phyloP scores from a whole-genome alignment of 2,888 invertebrate genomes.

The Melieria omissa region DNA sequence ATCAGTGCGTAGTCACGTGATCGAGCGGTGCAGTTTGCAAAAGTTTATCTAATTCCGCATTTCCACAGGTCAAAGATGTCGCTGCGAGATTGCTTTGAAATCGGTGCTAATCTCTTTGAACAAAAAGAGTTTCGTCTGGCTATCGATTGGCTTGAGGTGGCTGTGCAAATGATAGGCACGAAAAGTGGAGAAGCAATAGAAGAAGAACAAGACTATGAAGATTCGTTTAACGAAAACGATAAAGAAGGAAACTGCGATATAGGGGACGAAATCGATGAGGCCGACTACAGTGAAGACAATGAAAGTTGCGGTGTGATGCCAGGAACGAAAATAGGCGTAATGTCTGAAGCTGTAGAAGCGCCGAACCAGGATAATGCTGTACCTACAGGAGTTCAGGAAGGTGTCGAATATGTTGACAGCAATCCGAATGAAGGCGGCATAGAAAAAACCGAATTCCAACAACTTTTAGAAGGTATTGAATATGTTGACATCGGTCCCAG shows the following conservation, averaged over 20 bases:
- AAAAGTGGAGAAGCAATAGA: constrained; percentile 8
- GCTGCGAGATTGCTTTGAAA: constrained; percentile 52
- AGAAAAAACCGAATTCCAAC: neutral
- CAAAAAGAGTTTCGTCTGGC: constrained; percentile 37
- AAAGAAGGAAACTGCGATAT: neutral
- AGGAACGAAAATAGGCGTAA: neutral
- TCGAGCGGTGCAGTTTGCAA: neutral
- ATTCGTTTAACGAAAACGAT: neutral
- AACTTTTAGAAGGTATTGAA: too few relatives aligned
- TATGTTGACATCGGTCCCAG: too few relatives aligned
- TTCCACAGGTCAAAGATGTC: constrained; percentile 35
- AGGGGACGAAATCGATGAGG: neutral
- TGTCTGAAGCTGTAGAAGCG: neutral
- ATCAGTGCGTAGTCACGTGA: constrained; percentile 71
- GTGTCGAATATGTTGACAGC: too few relatives aligned
- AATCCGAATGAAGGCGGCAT: neutral
- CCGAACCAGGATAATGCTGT: neutral
- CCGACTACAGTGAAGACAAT: neutral
- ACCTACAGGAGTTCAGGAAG: too few relatives aligned
- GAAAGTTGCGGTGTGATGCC: neutral
- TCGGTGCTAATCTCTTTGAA: constrained; percentile 51
- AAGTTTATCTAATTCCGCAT: neutral
- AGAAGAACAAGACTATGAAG: neutral
- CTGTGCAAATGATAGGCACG: constrained; percentile 28
- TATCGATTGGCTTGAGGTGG: constrained; percentile 47